Evolutionary conservation across 2,797 vertebrate species (phyloP).

Genomic region (Cottoperca gobio): DNA sequence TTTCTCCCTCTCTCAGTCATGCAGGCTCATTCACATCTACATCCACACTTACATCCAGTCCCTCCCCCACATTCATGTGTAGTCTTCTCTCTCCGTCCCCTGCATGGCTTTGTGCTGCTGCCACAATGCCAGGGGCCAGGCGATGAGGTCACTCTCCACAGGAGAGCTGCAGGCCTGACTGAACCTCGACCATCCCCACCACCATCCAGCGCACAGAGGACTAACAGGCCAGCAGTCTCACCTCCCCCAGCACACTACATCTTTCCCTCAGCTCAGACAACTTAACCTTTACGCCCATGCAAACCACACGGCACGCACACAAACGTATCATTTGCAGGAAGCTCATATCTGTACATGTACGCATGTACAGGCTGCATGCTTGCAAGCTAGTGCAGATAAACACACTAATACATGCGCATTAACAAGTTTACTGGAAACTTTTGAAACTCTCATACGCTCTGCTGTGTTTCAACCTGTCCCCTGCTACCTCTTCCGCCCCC

Average conservation of each 20-base stretch:
- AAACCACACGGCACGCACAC: conserved; percentile 14
- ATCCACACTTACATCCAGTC: conserved; percentile 58
- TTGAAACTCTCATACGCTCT: conserved; percentile 55
- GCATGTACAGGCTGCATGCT: conserved; percentile 7
- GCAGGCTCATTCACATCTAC: conserved; percentile 64
- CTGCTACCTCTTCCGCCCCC: conserved; percentile 55
- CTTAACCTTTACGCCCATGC: conserved; percentile 40
- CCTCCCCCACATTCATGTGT: conserved; percentile 73
- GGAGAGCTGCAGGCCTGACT: conserved; percentile 83
- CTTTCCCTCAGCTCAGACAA: conserved; percentile 27
- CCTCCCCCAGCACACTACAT: conserved; percentile 60
- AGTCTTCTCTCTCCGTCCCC: conserved; percentile 66
- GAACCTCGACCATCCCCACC: conserved; percentile 71
- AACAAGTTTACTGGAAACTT: conserved; percentile 54
- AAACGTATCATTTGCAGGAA: conserved; percentile 16
- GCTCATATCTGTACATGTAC: conserved; percentile 17
- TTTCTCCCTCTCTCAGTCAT: conserved; percentile 52
- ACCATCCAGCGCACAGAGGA: conserved; percentile 31
- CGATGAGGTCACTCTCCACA: conserved; percentile 84
- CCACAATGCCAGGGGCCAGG: conserved; percentile 81
- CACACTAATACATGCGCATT: conserved; percentile 21
- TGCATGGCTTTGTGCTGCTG: conserved; percentile 79
- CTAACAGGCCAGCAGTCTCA: conserved; percentile 26
- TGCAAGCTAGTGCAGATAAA: conserved; percentile 19
- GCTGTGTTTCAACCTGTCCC: conserved; percentile 62